Evolutionary conservation across 2,797 vertebrate species (phyloP).

Genomic region (Limosa lapponica): DNA sequence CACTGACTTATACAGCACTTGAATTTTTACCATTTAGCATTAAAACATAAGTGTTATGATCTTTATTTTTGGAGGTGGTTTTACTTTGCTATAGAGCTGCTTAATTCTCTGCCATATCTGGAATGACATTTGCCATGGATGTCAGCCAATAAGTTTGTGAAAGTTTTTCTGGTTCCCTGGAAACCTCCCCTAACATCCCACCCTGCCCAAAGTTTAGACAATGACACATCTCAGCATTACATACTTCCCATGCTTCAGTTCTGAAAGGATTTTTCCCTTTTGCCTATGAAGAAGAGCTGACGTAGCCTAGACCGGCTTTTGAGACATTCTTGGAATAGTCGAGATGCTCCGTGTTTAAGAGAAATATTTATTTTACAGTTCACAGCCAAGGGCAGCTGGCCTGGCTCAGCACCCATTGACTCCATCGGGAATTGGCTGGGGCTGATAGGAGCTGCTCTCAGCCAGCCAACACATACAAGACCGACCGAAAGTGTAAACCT

Average conservation of each 20-base stretch:
- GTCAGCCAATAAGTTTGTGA: constrained; percentile 30
- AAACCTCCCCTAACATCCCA: constrained; percentile 60
- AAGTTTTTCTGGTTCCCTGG: constrained; percentile 66
- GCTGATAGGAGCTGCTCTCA: not conserved
- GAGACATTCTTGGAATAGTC: constrained; percentile 57
- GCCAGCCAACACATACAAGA: not conserved
- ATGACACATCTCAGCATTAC: constrained; percentile 15
- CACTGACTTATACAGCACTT: not conserved
- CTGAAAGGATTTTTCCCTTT: constrained; percentile 58
- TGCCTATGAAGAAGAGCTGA: constrained; percentile 52
- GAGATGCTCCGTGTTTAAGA: constrained; percentile 5
- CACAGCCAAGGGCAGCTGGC: constrained; percentile 61
- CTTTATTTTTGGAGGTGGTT: constrained; percentile 17
- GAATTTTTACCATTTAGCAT: not conserved
- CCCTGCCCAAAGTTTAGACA: constrained; percentile 53
- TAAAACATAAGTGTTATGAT: not conserved
- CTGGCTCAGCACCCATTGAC: constrained; percentile 23
- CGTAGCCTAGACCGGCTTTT: not conserved
- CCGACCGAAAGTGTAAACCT: not conserved
- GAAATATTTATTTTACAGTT: constrained; percentile 55
- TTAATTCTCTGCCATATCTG: constrained; percentile 57
- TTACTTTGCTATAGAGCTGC: constrained; percentile 9
- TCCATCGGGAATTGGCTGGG: not conserved
- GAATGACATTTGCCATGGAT: constrained; percentile 56
- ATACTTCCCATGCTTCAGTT: constrained; percentile 51